Conservation (phyloP, 2,888 invertebrate species). For the Conistra vaccinii region DNA sequence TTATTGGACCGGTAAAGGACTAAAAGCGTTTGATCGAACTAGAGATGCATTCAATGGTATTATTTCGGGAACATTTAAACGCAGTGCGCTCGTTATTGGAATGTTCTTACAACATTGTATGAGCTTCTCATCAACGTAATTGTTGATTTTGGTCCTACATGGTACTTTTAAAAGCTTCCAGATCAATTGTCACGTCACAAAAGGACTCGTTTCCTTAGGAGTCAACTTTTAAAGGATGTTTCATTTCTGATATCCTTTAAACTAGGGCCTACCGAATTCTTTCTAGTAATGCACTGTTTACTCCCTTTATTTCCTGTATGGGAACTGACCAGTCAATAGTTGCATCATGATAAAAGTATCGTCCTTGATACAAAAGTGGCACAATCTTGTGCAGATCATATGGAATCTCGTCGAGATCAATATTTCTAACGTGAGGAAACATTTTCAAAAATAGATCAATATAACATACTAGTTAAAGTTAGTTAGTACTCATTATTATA, state of each 20-base stretch:
- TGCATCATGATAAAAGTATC: neutral
- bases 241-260: neutral
- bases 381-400: no score
- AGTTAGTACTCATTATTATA: no score
- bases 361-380: neutral
- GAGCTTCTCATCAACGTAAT: conserved; percentile 59
- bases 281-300: neutral
- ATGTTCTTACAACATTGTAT: conserved; percentile 57
- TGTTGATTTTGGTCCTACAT: conserved; percentile 51
- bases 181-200: conserved; percentile 32
- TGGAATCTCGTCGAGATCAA: neutral
- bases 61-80: conserved; percentile 73
- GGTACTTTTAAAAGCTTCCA: conserved; percentile 23
- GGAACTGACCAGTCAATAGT: neutral
- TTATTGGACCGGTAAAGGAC: conserved; percentile 89
- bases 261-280: neutral
- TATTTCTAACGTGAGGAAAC: neutral
- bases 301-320: neutral
- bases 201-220: conserved; percentile 8
- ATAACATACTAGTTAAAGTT: no score
- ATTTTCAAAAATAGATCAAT: no score
- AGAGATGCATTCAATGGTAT: conserved; percentile 71
- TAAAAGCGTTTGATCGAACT: conserved; percentile 83
- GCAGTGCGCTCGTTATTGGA: conserved; percentile 51
- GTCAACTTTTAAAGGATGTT: neutral